Evolutionary conservation across 2,888 invertebrate species (phyloP).

Genomic region (Charanyca ferruginea): DNA sequence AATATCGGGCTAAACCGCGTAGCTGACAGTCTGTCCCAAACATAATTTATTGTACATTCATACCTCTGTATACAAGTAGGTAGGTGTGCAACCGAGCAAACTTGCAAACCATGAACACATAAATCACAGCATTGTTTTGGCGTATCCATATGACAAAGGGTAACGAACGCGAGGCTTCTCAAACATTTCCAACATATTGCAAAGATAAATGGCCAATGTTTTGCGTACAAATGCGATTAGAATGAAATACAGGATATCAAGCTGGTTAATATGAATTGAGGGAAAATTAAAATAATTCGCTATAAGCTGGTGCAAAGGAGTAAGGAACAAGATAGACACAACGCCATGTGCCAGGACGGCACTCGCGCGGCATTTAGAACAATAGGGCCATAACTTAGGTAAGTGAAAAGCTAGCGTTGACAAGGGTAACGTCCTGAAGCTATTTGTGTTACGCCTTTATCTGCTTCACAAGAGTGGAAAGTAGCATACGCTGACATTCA

Average conservation of each 20-base stretch:
- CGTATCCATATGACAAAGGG: constrained; percentile 74
- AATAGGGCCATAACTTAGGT: constrained; percentile 82
- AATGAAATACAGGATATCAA: constrained; percentile 58
- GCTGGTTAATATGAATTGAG: constrained; percentile 20
- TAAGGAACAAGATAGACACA: constrained; percentile 60
- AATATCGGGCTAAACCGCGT: constrained; percentile 46
- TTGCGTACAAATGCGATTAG: constrained; percentile 53
- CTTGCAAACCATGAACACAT: constrained; percentile 74
- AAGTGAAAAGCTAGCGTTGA: constrained; percentile 84
- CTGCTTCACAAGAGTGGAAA: constrained; percentile 58
- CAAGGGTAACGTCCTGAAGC: constrained; percentile 82
- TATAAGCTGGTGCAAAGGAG: constrained; percentile 40
- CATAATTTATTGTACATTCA: constrained; percentile 59
- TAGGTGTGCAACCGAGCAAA: constrained; percentile 60
- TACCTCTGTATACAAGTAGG: constrained; percentile 46
- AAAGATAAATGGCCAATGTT: constrained; percentile 54
- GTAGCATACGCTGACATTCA: constrained; percentile 59
- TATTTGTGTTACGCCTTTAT: constrained; percentile 77
- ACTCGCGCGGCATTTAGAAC: constrained; percentile 74
- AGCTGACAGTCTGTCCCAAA: constrained; percentile 49
- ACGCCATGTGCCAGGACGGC: constrained; percentile 57
- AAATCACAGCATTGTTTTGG: constrained; percentile 81
- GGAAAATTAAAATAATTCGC: constrained; percentile 62
- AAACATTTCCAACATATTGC: constrained; percentile 60
- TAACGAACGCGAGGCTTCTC: constrained; percentile 69